Evolutionary conservation across 2,888 invertebrate genomes (phyloP).

Genomic region (Drosophila pegasa): DNA sequence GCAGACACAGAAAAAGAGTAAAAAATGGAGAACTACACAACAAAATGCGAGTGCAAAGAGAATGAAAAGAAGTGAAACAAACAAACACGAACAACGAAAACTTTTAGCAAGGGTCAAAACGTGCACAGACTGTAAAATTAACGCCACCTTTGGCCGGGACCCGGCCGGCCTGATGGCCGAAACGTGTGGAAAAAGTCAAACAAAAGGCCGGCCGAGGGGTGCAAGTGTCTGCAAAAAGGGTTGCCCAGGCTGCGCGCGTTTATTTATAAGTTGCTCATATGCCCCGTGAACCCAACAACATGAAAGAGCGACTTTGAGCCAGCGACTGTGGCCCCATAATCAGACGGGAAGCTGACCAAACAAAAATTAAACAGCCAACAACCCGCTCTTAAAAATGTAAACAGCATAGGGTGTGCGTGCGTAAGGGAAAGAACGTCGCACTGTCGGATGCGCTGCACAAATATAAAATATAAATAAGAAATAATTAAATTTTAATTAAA

Average conservation of each 20-base stretch:
- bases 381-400: slow-evolving; percentile 35
- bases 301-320: slow-evolving; percentile 24
- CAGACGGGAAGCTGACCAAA: slow-evolving; percentile 49
- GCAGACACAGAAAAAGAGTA: slow-evolving; percentile 51
- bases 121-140: slow-evolving; percentile 78
- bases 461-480: background rate
- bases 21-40: slow-evolving; percentile 48
- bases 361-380: slow-evolving; percentile 45
- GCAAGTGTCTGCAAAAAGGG: slow-evolving; percentile 40
- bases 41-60: slow-evolving; percentile 24
- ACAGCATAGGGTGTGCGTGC: slow-evolving; percentile 10
- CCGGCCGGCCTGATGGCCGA: slow-evolving; percentile 43
- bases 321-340: slow-evolving; percentile 23
- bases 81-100: slow-evolving; percentile 37
- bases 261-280: slow-evolving; percentile 49
- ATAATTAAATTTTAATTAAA: background rate
- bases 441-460: slow-evolving; percentile 16
- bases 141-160: slow-evolving; percentile 61
- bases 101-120: slow-evolving; percentile 68
- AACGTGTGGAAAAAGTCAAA: slow-evolving; percentile 65
- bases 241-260: slow-evolving; percentile 24
- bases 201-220: slow-evolving; percentile 51
- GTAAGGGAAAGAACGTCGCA: background rate
- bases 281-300: slow-evolving; percentile 44
- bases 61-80: slow-evolving; percentile 12